Percentiles rank a stretch among this genome's conserved stretches.
phyloP scores from a whole-genome alignment of 2,888 invertebrate species.

The Drosophila emarginata region DNA sequence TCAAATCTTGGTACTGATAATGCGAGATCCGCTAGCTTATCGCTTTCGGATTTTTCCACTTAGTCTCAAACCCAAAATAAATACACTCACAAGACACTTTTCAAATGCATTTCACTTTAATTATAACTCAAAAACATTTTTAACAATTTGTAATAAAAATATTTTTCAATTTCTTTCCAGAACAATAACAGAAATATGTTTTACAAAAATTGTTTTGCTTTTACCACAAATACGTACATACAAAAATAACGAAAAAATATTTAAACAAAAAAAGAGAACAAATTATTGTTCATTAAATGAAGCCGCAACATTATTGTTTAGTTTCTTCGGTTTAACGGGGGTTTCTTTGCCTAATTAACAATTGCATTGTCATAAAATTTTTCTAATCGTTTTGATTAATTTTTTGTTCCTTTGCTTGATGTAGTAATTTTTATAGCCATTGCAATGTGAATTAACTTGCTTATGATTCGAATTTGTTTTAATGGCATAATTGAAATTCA shows the following conservation, averaged over 20 bases:
- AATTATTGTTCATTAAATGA: constrained; percentile 40
- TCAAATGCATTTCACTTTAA: constrained; percentile 48
- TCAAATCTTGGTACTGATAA: constrained; percentile 38
- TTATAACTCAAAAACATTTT: constrained; percentile 51
- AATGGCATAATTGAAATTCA: constrained; percentile 58
- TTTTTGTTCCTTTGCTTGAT: constrained; percentile 53
- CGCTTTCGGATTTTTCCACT: background rate
- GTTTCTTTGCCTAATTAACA: constrained; percentile 58
- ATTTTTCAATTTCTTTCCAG: constrained; percentile 31
- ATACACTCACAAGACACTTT: background rate
- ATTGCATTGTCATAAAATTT: constrained; percentile 64
- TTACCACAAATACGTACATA: constrained; percentile 39
- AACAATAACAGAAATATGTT: constrained; percentile 49
- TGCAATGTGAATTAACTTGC: constrained; percentile 40
- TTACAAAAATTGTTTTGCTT: constrained; percentile 45
- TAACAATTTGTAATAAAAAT: constrained; percentile 67
- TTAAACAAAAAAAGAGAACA: constrained; percentile 28
- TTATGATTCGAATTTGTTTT: constrained; percentile 37
- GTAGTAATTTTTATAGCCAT: constrained; percentile 49
- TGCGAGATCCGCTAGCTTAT: constrained; percentile 24
- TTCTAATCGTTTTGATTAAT: constrained; percentile 63
- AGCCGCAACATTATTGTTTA: constrained; percentile 31
- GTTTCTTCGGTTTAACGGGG: background rate
- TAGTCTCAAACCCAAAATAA: constrained; percentile 2
- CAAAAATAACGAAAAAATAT: constrained; percentile 25